Conservation (phyloP, 2,888 invertebrate species). For the Auanema freiburgensis region DNA sequence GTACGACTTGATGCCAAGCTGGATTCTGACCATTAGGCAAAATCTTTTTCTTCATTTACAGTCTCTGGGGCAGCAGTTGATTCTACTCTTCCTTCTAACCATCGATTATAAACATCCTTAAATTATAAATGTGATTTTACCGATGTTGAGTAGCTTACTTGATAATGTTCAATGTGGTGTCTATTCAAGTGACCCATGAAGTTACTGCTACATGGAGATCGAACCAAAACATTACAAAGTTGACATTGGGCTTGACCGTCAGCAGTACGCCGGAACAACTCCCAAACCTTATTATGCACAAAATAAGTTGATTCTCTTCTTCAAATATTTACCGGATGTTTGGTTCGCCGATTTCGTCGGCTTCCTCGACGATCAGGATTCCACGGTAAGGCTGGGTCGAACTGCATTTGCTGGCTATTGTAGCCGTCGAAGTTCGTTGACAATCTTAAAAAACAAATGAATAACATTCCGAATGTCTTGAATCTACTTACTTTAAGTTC, state of each 20-base stretch:
- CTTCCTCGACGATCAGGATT: constrained; percentile 12
- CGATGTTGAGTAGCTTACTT: no score
- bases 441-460: not conserved
- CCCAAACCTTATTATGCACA: constrained; percentile 22
- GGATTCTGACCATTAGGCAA: no score
- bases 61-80: no score
- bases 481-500: not conserved
- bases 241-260: constrained; percentile 23
- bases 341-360: constrained; percentile 24
- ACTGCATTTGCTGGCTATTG: not conserved
- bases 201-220: constrained; percentile 30
- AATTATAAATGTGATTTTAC: no score
- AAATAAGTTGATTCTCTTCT: not conserved
- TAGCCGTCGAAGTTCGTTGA: not conserved
- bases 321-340: constrained; percentile 22
- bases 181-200: constrained; percentile 33
- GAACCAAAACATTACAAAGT: constrained; percentile 25
- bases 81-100: constrained; percentile 7
- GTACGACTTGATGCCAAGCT: no score
- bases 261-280: constrained; percentile 22
- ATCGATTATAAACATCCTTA: constrained; percentile 14
- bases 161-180: constrained; percentile 14
- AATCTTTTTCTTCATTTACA: no score
- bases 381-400: constrained; percentile 10
- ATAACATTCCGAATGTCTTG: not conserved